Evolutionary conservation across 2,113 vertebrate species (phyloP).

Genomic region (Corythornis vintsioides): DNA sequence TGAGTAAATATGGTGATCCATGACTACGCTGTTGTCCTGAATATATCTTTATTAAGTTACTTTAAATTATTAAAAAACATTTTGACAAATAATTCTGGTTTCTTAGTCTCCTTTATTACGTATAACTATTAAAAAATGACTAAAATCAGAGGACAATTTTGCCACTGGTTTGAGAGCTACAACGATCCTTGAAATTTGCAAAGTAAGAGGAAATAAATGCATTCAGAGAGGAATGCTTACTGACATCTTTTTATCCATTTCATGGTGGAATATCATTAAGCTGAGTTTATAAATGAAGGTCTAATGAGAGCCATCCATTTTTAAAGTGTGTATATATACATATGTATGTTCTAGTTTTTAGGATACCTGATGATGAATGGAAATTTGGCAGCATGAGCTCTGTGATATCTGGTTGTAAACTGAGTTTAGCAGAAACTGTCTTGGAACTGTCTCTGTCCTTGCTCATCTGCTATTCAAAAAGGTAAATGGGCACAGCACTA

Average conservation of each 20-base stretch:
- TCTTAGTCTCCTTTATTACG: neutral
- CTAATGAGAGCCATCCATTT: neutral
- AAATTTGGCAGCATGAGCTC: neutral
- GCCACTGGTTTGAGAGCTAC: neutral
- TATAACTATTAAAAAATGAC: neutral
- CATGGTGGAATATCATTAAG: neutral
- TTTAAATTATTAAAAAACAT: neutral
- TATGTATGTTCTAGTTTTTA: neutral
- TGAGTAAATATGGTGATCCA: neutral
- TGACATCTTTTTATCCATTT: neutral
- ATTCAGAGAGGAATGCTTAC: neutral
- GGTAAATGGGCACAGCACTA: neutral
- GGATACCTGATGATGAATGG: fast-evolving
- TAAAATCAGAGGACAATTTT: neutral
- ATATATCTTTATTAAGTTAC: neutral
- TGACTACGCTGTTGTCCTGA: neutral
- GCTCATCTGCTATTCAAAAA: fast-evolving
- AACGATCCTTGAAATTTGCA: neutral
- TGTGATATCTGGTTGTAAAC: neutral
- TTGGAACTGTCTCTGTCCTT: neutral
- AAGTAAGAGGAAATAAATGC: neutral
- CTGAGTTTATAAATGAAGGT: neutral
- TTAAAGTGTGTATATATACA: neutral
- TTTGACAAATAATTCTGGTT: neutral
- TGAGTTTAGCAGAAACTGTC: neutral